Conservation (phyloP, 2,113 vertebrate genomes). For the Crotalus helleri region DNA sequence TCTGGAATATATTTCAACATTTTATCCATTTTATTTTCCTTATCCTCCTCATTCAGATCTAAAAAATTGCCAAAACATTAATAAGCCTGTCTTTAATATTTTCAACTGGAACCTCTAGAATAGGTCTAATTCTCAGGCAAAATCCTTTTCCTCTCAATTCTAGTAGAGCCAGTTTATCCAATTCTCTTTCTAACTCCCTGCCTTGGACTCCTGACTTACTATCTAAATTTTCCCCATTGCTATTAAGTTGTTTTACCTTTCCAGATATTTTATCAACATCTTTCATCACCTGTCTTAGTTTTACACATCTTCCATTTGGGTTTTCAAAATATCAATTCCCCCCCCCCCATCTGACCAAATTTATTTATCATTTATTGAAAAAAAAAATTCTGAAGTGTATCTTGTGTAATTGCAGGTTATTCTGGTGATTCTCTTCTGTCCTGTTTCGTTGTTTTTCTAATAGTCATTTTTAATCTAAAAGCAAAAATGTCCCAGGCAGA, state of each 20-base stretch:
- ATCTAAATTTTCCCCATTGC: background rate
- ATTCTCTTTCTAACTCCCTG: background rate
- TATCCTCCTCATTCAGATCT: background rate
- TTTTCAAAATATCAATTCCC: background rate
- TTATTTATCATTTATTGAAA: background rate
- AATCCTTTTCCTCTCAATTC: background rate
- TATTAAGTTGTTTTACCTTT: background rate
- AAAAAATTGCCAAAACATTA: no score
- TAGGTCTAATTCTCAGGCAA: background rate
- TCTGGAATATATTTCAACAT: background rate
- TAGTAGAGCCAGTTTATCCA: background rate
- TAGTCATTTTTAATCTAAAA: background rate
- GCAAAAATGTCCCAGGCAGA: background rate
- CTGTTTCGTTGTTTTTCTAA: background rate
- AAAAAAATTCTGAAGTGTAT: background rate
- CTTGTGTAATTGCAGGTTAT: background rate
- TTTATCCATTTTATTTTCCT: background rate
- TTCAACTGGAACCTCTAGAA: background rate
- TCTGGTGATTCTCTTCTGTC: background rate
- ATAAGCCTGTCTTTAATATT: background rate
- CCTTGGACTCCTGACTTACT: background rate
- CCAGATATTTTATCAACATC: background rate
- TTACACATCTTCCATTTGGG: background rate
- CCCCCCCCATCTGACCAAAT: background rate
- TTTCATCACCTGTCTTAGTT: background rate